Evolutionary conservation across 2,888 invertebrate species (phyloP).

Genomic region (Coenonympha arcania): DNA sequence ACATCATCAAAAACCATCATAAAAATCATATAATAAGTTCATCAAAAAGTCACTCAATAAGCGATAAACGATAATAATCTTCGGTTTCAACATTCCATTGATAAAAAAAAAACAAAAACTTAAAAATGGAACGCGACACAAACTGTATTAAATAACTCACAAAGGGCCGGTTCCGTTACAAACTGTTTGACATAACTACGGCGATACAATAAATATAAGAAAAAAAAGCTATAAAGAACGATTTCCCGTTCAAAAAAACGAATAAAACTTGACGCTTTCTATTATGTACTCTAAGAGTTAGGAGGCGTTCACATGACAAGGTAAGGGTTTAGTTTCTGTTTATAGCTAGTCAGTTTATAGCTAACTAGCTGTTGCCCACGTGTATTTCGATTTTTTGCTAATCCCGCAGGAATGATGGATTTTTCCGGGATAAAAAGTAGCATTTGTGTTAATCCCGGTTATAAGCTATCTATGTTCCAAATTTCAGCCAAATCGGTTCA

Average conservation of each 20-base stretch:
- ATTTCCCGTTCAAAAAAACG: neutral
- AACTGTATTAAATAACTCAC: slow-evolving; percentile 12
- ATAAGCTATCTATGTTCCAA: too few species aligned
- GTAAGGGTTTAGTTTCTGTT: neutral
- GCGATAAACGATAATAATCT: neutral
- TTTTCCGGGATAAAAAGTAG: too few species aligned
- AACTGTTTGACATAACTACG: slow-evolving; percentile 3
- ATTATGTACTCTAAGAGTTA: neutral
- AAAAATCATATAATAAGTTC: too few species aligned
- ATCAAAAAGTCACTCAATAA: neutral
- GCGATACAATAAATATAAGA: slow-evolving; percentile 6
- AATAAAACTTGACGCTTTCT: slow-evolving; percentile 8
- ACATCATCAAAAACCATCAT: too few species aligned
- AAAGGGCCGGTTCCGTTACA: slow-evolving; percentile 12
- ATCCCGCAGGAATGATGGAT: too few species aligned
- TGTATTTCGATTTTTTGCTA: too few species aligned
- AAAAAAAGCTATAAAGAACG: neutral
- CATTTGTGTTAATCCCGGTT: too few species aligned
- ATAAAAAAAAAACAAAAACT: slow-evolving; percentile 1
- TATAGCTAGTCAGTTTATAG: too few species aligned
- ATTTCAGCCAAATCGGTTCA: too few species aligned
- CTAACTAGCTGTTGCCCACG: too few species aligned
- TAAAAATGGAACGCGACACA: slow-evolving; percentile 2
- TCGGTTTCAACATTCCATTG: too few species aligned
- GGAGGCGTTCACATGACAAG: neutral